Base-by-base conservation (phyloP, 2,888 invertebrate genomes). In the Candidula unifasciata region DNA sequence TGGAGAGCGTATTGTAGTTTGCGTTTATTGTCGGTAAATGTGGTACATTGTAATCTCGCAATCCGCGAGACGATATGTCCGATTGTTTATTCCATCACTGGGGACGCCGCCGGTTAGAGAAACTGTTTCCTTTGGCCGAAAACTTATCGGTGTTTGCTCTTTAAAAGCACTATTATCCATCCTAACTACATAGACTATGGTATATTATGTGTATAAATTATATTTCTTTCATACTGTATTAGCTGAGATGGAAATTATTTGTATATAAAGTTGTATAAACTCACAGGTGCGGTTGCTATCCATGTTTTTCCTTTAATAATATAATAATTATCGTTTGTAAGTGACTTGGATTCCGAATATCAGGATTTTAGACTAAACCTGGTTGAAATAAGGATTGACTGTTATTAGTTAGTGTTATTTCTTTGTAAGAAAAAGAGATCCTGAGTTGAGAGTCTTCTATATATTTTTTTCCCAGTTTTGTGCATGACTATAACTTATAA, bases 41-140 rank as follows among this genome's bases (percentile, higher is more conserved):
- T 24, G 37, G 64, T 78, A 27, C 44, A n/a, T 27, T 44, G 64
- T 30, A 57, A 33, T 80, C 80, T 80, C 80, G 80, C 33, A 57
- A 0, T 33, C n/a, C 16, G 24, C 68, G 82, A 77, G 77, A 77
- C 54, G 54, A 37, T 54, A 27, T 2, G 66, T 13, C 52, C 8
- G 64, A 80, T 80, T 84, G 84, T 84, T 84, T 84, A 84, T 69
- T 64, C 80, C 84, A 80, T 84, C 84, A 84, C 84, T 84, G 84
- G 84, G 84, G 84, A 84, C 84, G 84, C 84, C 80, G 66, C 84
- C 84, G 80, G 84, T 74, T 73, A 44, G 66, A 79, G 79, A 84
- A 64, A 73, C 74, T 66, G 44, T 54, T 35, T 77, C 82, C 66
- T 78, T 57, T 2, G 18, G 8, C 6, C 64, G 30, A 30, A 78